Evolutionary conservation across 2,113 vertebrate genomes (phyloP).

Genomic region (Brachypteracias leptosomus): DNA sequence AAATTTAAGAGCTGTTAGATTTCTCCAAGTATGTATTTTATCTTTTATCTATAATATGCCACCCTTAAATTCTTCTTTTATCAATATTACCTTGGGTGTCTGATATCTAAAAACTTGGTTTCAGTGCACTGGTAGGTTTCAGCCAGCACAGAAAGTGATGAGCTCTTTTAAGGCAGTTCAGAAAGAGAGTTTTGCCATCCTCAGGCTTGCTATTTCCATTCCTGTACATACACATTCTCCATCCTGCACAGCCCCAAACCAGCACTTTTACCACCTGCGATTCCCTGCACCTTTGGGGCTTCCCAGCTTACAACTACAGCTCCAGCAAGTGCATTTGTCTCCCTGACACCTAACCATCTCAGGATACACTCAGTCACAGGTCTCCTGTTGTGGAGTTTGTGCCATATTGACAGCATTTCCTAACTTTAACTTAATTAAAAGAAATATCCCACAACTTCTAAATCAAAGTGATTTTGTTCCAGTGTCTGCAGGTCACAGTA

Average conservation of each 20-base stretch:
- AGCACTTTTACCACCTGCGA: neutral
- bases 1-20: neutral
- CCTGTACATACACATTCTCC: accelerated
- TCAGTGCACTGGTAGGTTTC: neutral
- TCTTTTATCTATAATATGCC: neutral
- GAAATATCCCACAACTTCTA: neutral
- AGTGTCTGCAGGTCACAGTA: neutral
- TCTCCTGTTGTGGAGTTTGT: neutral
- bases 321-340: neutral
- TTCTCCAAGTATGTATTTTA: neutral
- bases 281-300: neutral
- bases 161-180: neutral
- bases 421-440: neutral
- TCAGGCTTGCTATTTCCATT: neutral
- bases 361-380: neutral
- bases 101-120: neutral
- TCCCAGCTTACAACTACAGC: neutral
- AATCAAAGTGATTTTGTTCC: neutral
- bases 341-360: neutral
- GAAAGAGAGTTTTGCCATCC: neutral
- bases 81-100: neutral
- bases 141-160: neutral
- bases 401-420: neutral
- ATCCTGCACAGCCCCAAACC: neutral
- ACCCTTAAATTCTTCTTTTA: neutral